phyloP scores from a whole-genome alignment of 2,888 invertebrate species.

The Spodoptera picta region DNA sequence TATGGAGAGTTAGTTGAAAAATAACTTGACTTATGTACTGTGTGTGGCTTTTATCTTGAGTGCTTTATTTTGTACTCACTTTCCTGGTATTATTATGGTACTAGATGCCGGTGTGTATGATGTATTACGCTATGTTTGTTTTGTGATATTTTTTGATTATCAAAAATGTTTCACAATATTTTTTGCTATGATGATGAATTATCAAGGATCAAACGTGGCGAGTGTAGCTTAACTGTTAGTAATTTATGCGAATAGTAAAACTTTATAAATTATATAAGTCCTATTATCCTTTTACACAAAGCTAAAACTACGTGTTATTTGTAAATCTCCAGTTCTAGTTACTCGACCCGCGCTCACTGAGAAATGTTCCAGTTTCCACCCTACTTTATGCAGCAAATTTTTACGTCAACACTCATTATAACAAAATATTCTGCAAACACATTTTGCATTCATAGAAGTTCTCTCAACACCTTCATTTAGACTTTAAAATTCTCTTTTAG shows the following conservation, averaged over 20 bases:
- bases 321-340: slow-evolving; percentile 12
- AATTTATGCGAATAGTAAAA: no score
- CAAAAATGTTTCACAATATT: no score
- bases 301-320: slow-evolving; percentile 23
- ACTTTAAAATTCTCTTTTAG: slow-evolving; percentile 14
- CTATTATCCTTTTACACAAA: no score
- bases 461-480: slow-evolving; percentile 9
- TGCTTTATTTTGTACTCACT: slow-evolving; percentile 41
- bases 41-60: slow-evolving; percentile 48
- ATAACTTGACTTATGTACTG: slow-evolving; percentile 55
- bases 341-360: slow-evolving; percentile 15
- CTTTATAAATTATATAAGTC: no score
- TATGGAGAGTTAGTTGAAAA: slow-evolving; percentile 56
- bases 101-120: slow-evolving; percentile 12
- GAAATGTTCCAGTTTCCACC: slow-evolving; percentile 17
- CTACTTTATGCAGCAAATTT: slow-evolving; percentile 10
- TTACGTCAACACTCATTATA: slow-evolving; percentile 12
- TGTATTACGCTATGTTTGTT: not conserved
- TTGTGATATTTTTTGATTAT: no score
- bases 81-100: slow-evolving; percentile 33
- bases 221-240: no score
- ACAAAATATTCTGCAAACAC: slow-evolving; percentile 15
- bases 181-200: no score
- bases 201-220: no score
- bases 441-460: slow-evolving; percentile 19